Evolutionary conservation across 2,113 vertebrate species (phyloP).

Genomic region (Calidris pugnax): DNA sequence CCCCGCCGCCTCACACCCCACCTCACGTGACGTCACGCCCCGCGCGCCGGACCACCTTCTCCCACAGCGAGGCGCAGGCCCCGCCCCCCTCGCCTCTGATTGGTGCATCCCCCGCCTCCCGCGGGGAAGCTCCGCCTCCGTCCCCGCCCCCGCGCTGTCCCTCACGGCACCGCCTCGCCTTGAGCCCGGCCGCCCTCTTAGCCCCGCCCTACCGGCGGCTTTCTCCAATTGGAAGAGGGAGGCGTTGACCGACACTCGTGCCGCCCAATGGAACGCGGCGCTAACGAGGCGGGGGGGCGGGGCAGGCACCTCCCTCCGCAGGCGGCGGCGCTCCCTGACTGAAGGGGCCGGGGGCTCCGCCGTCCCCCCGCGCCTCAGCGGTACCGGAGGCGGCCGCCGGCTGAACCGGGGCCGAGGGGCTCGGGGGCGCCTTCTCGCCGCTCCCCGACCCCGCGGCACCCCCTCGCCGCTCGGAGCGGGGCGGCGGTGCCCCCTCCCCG

Average conservation of each 20-base stretch:
- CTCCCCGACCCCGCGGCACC: not conserved
- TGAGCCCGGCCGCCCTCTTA: not conserved
- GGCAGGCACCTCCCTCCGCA: not conserved
- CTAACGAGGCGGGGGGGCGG: not conserved
- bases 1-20: not conserved
- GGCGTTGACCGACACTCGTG: fast-evolving
- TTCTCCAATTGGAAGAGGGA: not conserved
- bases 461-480: not conserved
- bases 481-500: not conserved
- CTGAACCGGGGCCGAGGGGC: not conserved
- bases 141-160: not conserved
- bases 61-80: fast-evolving
- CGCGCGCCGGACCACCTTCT: fast-evolving
- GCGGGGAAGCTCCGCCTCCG: not conserved
- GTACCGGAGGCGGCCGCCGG: not conserved
- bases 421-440: not conserved
- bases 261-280: not conserved
- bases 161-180: not conserved
- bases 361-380: not conserved
- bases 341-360: not conserved
- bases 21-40: not conserved
- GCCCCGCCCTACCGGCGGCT: fast-evolving
- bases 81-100: not conserved
- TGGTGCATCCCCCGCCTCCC: not conserved
- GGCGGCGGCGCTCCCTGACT: not conserved